A percentile compares a stretch with the other conserved stretches of the same genome.
Conservation (phyloP, 1,140 invertebrate genomes). For the Heliconius hermathena region DNA sequence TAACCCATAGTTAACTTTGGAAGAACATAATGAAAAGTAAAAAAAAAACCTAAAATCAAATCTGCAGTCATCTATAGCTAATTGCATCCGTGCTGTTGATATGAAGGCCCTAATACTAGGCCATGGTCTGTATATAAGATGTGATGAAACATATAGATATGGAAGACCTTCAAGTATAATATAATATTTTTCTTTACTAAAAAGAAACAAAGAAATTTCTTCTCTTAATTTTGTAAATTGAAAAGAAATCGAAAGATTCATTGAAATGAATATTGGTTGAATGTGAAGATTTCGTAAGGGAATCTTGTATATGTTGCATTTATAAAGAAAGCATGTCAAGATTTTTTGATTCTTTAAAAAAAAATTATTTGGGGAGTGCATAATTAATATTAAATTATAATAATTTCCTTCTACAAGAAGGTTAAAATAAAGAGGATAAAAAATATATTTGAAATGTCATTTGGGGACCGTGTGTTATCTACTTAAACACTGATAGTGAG, state of each 20-base stretch:
- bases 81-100: too few relatives aligned
- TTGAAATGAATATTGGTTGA: not conserved
- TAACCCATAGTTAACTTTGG: too few relatives aligned
- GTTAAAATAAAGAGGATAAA: not conserved
- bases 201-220: too few relatives aligned
- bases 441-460: not conserved
- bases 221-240: too few relatives aligned
- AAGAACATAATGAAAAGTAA: too few relatives aligned
- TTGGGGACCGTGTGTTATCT: constrained; percentile 4
- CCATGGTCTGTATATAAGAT: too few relatives aligned
- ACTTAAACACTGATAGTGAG: constrained; percentile 3
- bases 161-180: too few relatives aligned
- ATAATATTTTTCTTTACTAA: too few relatives aligned
- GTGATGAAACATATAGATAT: too few relatives aligned
- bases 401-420: not conserved
- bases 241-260: not conserved
- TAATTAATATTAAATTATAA: not conserved
- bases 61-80: too few relatives aligned
- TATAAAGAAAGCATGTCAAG: not conserved
- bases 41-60: too few relatives aligned
- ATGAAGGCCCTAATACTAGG: too few relatives aligned
- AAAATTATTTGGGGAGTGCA: not conserved
- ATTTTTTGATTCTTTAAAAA: not conserved
- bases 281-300: not conserved
- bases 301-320: constrained; percentile 9